Evolutionary conservation across 2,113 vertebrate genomes (phyloP).

Genomic region (Pionites leucogaster): DNA sequence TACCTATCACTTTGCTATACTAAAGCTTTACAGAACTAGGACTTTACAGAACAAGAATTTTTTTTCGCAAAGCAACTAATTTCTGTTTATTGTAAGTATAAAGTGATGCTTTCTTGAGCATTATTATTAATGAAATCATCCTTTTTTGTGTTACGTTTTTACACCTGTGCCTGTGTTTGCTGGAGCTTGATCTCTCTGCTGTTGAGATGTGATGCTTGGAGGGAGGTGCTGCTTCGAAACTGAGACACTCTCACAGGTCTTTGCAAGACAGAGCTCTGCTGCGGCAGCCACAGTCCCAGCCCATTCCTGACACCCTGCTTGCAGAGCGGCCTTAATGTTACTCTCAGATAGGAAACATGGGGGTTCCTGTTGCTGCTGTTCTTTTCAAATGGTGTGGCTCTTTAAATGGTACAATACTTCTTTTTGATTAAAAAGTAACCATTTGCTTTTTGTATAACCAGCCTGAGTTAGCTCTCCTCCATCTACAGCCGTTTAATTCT

Average conservation of each 20-base stretch:
- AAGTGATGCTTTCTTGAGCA: not conserved
- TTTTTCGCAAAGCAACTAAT: not conserved
- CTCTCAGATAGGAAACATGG: not conserved
- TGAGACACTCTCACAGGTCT: not conserved
- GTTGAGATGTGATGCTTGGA: not conserved
- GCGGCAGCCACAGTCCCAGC: not conserved
- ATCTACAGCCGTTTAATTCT: not conserved
- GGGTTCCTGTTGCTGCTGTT: not conserved
- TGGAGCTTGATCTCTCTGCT: not conserved
- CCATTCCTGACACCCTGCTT: not conserved
- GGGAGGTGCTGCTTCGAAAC: not conserved
- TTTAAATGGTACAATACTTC: not conserved
- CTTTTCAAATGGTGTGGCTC: not conserved
- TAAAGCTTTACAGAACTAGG: not conserved
- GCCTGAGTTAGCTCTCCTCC: not conserved
- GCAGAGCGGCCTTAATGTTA: rapidly evolving
- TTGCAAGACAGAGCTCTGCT: not conserved
- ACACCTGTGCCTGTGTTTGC: not conserved
- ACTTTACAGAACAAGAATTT: not conserved
- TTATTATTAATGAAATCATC: not conserved
- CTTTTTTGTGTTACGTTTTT: not conserved
- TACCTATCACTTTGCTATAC: not conserved
- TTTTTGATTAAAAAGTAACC: not conserved
- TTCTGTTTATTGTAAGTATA: not conserved
- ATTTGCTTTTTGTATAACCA: not conserved